phyloP scores from a whole-genome alignment of 2,797 vertebrate genomes.

The Otolemur crassicaudatus region DNA sequence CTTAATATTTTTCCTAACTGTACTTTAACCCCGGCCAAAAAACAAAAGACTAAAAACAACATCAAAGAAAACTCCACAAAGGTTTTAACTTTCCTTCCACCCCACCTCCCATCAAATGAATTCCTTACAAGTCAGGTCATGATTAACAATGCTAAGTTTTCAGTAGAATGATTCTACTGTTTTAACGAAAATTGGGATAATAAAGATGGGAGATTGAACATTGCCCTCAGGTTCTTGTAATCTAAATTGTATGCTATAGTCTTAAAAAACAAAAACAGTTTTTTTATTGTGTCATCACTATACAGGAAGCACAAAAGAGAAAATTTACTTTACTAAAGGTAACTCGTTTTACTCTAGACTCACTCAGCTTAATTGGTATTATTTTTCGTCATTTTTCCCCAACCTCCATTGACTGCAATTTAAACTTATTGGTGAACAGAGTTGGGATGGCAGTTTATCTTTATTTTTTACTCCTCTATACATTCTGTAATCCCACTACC shows the following conservation, averaged over 20 bases:
- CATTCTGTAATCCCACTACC: not conserved
- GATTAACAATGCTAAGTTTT: conserved; percentile 46
- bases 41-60: conserved; percentile 38
- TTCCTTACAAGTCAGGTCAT: conserved; percentile 53
- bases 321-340: not conserved
- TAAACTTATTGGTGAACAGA: not conserved
- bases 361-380: not conserved
- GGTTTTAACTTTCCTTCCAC: conserved; percentile 40
- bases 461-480: not conserved
- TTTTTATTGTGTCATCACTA: not conserved
- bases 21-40: conserved; percentile 19
- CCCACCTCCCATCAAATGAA: conserved; percentile 46
- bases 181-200: conserved; percentile 38
- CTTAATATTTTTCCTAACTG: conserved; percentile 48
- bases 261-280: not conserved
- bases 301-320: not conserved
- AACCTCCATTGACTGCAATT: not conserved
- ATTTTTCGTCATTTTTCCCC: not conserved
- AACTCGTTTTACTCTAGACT: not conserved
- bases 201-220: not conserved
- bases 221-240: not conserved
- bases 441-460: not conserved
- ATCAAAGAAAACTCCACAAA: conserved; percentile 51
- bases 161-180: conserved; percentile 26
- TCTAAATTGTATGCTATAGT: not conserved